These are phyloP conservation scores for Motacilla tschutschensis DNA, from an alignment of 2,113 vertebrate genomes.

Conservation along the genomic window DNA sequence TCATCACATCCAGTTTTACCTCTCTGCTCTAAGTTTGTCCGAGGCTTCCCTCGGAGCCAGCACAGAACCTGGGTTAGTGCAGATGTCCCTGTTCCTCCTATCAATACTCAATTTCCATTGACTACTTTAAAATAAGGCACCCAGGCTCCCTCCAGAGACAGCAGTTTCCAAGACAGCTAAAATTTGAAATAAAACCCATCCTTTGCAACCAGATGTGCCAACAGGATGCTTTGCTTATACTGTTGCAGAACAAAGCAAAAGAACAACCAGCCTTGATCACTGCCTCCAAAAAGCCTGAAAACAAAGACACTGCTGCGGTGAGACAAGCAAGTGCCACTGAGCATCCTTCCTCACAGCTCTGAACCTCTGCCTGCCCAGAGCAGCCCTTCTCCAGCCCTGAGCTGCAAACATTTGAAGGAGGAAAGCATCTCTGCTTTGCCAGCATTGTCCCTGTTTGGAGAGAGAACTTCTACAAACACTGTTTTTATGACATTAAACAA, in stretches of 20 bases:
- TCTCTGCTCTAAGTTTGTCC: not conserved
- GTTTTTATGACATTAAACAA: not conserved
- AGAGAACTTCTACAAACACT: not conserved
- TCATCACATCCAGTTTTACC: not conserved
- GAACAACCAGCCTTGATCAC: not conserved
- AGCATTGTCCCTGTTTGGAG: not conserved
- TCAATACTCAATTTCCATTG: not conserved
- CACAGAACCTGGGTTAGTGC: not conserved
- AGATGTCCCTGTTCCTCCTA: not conserved
- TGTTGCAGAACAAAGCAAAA: not conserved
- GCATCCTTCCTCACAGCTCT: not conserved
- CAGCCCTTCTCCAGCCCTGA: not conserved
- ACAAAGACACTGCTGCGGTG: not conserved
- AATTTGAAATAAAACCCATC: not conserved
- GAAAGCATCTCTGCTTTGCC: constrained; percentile 2
- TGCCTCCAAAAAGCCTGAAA: not conserved
- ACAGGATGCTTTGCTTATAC: not conserved
- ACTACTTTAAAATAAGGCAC: not conserved
- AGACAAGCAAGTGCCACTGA: not conserved
- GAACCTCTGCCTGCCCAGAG: not conserved
- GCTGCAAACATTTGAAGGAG: not conserved
- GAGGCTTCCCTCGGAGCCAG: not conserved
- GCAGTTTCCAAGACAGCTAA: not conserved
- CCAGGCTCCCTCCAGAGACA: not conserved
- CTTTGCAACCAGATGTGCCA: not conserved